Evolutionary conservation across 2,797 vertebrate genomes (phyloP), one percentile per base, ranked within the genome.

Genomic region (Dryobates pubescens): DNA sequence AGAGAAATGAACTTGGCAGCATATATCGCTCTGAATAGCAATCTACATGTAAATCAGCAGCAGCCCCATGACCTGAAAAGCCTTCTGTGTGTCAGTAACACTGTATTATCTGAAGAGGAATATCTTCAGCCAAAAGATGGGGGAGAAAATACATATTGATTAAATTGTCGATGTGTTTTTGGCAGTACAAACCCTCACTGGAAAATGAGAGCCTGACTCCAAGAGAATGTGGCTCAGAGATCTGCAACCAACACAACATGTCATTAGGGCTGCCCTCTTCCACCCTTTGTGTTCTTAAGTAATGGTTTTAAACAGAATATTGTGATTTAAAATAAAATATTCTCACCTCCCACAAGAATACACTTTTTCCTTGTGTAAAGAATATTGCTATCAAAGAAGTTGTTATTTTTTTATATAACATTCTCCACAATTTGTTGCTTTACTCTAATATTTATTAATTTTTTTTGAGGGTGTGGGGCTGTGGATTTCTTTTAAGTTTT

Each of bases 11-110:
- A 18, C 22, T 86, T 81, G 64, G 79, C 61, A 90, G 22, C 34
- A 69, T 54, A 7, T 47, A 43, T 76, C 65, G 19, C 47, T 89
- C 78, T 88, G 77, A 89, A 29, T 59, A 78, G 54, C 51, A 91
- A 95, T 94, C 80, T 93, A 69, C 93, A 88, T 76, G 86, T 84
- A 93, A 93, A 93, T 89, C 88, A 82, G 18, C 36, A 86, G 70
- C 57, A 90, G 34, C 18, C 24, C 14, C 57, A 47, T 38, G 67
- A 80, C 86, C 62, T 83, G 68, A 90, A 78, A 91, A 88, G 15
- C n/a, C 22, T 86, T 79, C 68, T 84, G 19, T 58, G 34, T 75
- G 80, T 65, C 80, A 93, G 32, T 80, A 83, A 82, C 63, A 41
- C n/a, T 79, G 17, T 84, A 45, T 73, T 90, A 78, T 70, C 54